Evolutionary conservation across 1,140 invertebrate species (phyloP).

Genomic region (Drosophila leontia): DNA sequence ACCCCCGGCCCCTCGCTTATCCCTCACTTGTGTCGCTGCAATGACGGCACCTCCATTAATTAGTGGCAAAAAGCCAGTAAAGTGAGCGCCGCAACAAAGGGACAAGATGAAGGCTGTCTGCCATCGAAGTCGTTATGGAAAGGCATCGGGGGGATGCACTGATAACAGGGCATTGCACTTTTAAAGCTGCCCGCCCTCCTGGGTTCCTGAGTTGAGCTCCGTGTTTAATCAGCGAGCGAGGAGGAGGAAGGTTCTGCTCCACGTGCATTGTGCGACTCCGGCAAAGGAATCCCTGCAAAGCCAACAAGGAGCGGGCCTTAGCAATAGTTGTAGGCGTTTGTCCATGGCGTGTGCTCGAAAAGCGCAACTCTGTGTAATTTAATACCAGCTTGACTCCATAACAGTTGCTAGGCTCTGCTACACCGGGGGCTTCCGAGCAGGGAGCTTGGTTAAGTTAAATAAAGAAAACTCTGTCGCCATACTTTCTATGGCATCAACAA

Average conservation of each 20-base stretch:
- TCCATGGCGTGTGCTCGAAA: slow-evolving; percentile 53
- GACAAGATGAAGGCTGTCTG: slow-evolving; percentile 49
- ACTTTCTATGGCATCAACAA: slow-evolving; percentile 60
- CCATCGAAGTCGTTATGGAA: slow-evolving; percentile 45
- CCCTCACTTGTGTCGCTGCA: background rate
- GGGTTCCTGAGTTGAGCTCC: background rate
- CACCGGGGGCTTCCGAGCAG: slow-evolving; percentile 16
- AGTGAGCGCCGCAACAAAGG: slow-evolving; percentile 39
- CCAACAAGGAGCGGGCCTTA: slow-evolving; percentile 25
- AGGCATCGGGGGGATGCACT: slow-evolving; percentile 11
- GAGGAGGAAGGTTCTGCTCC: slow-evolving; percentile 16
- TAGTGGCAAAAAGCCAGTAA: slow-evolving; percentile 64
- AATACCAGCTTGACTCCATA: slow-evolving; percentile 54
- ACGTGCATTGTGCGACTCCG: slow-evolving; percentile 26
- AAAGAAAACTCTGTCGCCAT: slow-evolving; percentile 52
- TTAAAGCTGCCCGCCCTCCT: slow-evolving; percentile 29
- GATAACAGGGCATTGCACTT: slow-evolving; percentile 67
- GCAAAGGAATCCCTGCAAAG: slow-evolving; percentile 64
- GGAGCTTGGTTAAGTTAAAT: slow-evolving; percentile 41
- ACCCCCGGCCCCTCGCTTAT: background rate
- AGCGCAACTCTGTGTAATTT: slow-evolving; percentile 62
- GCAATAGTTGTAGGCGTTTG: slow-evolving; percentile 37
- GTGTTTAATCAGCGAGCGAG: slow-evolving; percentile 57
- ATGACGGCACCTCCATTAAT: slow-evolving; percentile 53
- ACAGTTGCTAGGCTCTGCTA: slow-evolving; percentile 28